Evolutionary conservation across 1,140 invertebrate species (phyloP), one percentile per base, ranked within the genome.

Genomic region (Aphidius ervi): DNA sequence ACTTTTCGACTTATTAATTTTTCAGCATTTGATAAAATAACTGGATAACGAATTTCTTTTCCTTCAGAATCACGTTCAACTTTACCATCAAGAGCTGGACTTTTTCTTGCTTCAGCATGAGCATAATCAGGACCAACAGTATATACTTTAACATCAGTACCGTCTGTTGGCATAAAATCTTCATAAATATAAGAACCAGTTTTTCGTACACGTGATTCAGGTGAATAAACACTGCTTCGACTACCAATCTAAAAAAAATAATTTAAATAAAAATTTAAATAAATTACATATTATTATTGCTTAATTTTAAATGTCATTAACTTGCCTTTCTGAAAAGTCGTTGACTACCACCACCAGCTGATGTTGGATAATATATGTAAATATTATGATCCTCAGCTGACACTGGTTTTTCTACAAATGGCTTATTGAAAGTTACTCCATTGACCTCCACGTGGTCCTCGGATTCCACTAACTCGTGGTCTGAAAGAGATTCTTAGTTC

Each of bases 141-240:
- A 72, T 96, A 96, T 16, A 93, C 90, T 85, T 91, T 78, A 56
- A 79, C 80, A 48, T 80, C 78, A 4, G 78, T 87, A 76, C 98
- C 98, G 86, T 99, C 98, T 31, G 98, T 99, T 2, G 97, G 97
- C 96, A 99, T 99, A 78, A 99, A 99, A 81, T 99, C 97, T 87
- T 99, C 98, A 77, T 99, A 99, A 73, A 99, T 99, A 80, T 95
- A 99, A 8, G 95, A 98, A 16, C 98, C 97, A 20, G 93, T 94
- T 80, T 95, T 97, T 40, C 98, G 84, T 10, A 99, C 94, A 67
- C 94, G 85, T 50, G 94, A 98, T 78, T 98, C 95, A 8, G 94
- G 92, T 2, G 95, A 98, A 78, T 99, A 99, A 46, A 99, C 95
- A 78, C 95, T 98, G 76, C 95, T 98, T 54, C 97, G 85, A 76